phyloP scores from a whole-genome alignment of 2,888 invertebrate genomes.

The Drosophila siamana region DNA sequence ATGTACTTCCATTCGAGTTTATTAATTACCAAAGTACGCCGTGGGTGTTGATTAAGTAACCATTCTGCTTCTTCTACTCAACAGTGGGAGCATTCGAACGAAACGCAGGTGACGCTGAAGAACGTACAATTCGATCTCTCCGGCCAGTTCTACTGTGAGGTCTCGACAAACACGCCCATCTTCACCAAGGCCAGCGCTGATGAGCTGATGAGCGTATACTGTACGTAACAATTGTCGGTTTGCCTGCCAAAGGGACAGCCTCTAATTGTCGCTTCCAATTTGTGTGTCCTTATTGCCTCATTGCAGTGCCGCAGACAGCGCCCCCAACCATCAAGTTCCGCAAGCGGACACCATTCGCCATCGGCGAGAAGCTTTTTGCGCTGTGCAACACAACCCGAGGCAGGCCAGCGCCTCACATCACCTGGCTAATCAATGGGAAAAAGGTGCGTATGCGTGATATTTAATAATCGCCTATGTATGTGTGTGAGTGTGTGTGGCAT shows the following conservation, averaged over 20 bases:
- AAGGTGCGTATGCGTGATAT: constrained; percentile 86
- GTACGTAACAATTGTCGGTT: constrained; percentile 87
- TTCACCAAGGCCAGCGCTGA: constrained; percentile 92
- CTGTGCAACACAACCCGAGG: constrained; percentile 90
- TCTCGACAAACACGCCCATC: constrained; percentile 92
- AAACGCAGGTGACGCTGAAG: constrained; percentile 87
- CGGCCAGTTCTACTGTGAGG: constrained; percentile 92
- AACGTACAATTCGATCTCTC: constrained; percentile 91
- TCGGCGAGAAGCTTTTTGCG: constrained; percentile 89
- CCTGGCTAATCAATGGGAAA: constrained; percentile 90
- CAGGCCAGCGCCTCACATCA: constrained; percentile 89
- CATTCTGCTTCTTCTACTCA: constrained; percentile 8
- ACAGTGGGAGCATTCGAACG: constrained; percentile 84
- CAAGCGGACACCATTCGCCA: constrained; percentile 86
- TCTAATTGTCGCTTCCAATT: constrained; percentile 31
- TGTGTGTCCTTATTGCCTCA: background rate
- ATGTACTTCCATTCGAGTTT: constrained; percentile 4
- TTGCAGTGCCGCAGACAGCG: constrained; percentile 87
- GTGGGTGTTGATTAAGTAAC: background rate
- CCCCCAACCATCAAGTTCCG: constrained; percentile 89
- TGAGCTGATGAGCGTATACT: constrained; percentile 92
- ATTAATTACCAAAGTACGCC: no score
- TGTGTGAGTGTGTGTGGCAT: background rate
- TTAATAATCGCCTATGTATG: background rate
- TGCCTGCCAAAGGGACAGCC: constrained; percentile 17